Percentiles rank a stretch among this genome's conserved stretches.
Conservation (phyloP, 2,888 invertebrate species). For the Parochlus steinenii region DNA sequence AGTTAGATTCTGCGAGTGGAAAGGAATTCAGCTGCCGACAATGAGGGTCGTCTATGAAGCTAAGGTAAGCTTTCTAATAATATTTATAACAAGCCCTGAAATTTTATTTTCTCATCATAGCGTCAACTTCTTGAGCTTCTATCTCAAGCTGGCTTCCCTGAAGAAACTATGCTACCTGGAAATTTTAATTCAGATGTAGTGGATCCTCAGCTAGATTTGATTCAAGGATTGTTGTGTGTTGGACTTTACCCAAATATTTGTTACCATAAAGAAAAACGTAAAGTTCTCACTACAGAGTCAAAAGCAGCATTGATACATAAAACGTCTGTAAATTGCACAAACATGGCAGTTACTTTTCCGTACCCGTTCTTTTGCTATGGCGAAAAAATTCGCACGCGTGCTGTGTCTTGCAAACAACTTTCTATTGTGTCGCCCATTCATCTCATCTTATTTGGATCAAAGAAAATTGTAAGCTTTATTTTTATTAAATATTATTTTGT, state of each 20-base stretch:
- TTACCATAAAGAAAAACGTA: slow-evolving; percentile 86
- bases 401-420: slow-evolving; percentile 91
- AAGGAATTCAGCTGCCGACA: slow-evolving; percentile 76
- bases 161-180: slow-evolving; percentile 62
- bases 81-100: slow-evolving; percentile 33
- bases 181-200: slow-evolving; percentile 59
- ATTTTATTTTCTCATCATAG: slow-evolving; percentile 16
- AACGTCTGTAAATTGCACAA: slow-evolving; percentile 88
- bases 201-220: slow-evolving; percentile 65
- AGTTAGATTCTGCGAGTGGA: slow-evolving; percentile 74
- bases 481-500: not conserved
- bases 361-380: slow-evolving; percentile 96
- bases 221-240: slow-evolving; percentile 71
- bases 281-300: slow-evolving; percentile 88
- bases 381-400: slow-evolving; percentile 91
- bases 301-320: slow-evolving; percentile 92
- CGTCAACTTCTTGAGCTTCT: slow-evolving; percentile 52
- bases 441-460: slow-evolving; percentile 78
- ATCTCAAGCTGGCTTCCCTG: slow-evolving; percentile 71
- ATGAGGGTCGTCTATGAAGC: slow-evolving; percentile 86
- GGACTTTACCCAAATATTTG: slow-evolving; percentile 97
- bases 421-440: slow-evolving; percentile 93
- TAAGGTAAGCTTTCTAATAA: too few relatives aligned
- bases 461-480: slow-evolving; percentile 55
- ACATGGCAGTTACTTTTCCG: slow-evolving; percentile 65